Evolutionary conservation across 2,113 vertebrate genomes (phyloP).

Genomic region (Alaudala cheleensis): DNA sequence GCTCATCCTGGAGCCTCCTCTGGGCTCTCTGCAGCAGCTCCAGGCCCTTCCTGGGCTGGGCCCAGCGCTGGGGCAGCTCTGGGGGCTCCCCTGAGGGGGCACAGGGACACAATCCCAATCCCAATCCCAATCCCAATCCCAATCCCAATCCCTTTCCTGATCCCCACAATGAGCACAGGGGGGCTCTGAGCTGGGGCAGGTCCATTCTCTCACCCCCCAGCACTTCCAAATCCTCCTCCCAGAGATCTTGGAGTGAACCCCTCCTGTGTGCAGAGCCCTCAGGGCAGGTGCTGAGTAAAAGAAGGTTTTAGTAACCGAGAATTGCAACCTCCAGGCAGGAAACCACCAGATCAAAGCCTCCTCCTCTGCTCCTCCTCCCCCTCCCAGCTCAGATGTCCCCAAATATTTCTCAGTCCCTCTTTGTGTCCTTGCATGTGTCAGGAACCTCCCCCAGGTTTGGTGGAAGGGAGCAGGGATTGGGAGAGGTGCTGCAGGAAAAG

Average conservation of each 20-base stretch:
- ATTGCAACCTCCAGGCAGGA: background rate
- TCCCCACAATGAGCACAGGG: accelerated
- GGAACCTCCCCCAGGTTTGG: background rate
- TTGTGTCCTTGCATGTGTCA: background rate
- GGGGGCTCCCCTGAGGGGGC: background rate
- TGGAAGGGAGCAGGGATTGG: background rate
- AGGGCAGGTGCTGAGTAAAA: background rate
- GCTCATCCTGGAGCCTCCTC: no score
- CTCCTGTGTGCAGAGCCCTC: background rate
- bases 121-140: background rate
- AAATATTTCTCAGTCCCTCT: background rate
- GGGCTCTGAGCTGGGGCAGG: background rate
- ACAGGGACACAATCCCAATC: background rate
- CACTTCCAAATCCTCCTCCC: background rate
- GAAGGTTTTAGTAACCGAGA: background rate
- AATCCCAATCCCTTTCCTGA: background rate
- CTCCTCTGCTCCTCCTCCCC: background rate
- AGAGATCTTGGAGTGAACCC: background rate
- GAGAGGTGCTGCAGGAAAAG: background rate
- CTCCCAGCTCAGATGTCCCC: background rate
- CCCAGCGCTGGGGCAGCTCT: background rate
- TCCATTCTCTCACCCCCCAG: background rate
- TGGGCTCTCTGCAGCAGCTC: background rate
- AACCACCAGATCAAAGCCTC: background rate
- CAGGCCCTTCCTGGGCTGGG: background rate